Conservation (phyloP, 2,113 vertebrate species). For the Hiodon tergisus region DNA sequence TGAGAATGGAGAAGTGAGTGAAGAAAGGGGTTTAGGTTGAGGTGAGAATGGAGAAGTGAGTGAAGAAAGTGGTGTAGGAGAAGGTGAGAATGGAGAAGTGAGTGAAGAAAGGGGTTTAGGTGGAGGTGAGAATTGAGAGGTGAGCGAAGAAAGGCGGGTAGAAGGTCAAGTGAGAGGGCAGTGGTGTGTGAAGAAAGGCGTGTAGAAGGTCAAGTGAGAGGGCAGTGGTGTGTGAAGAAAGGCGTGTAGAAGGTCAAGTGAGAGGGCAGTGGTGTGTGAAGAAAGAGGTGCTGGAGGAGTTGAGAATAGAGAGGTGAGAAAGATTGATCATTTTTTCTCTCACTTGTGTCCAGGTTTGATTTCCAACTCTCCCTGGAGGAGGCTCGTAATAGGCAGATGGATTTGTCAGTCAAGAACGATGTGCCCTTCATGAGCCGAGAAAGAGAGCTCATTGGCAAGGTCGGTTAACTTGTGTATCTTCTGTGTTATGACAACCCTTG, state of each 20-base stretch:
- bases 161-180: background rate
- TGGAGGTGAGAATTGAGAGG: background rate
- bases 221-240: background rate
- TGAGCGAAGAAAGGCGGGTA: background rate
- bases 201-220: background rate
- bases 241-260: background rate
- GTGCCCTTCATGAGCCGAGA: slow-evolving; percentile 85
- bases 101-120: background rate
- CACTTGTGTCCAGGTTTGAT: slow-evolving; percentile 66
- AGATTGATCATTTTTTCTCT: background rate
- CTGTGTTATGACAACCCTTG: background rate
- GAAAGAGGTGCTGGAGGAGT: background rate
- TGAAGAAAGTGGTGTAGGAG: background rate
- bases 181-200: background rate
- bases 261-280: background rate
- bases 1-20: background rate
- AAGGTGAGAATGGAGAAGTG: background rate
- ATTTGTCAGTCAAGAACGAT: slow-evolving; percentile 79
- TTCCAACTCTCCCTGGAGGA: slow-evolving; percentile 81
- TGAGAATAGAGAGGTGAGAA: background rate
- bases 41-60: background rate
- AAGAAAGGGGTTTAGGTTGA: background rate
- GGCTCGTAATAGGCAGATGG: slow-evolving; percentile 64
- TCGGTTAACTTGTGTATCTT: slow-evolving; percentile 35
- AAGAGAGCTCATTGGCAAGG: slow-evolving; percentile 80